Evolutionary conservation across 2,113 vertebrate species (phyloP).

Genomic region (Melanostigma gelatinosum): DNA sequence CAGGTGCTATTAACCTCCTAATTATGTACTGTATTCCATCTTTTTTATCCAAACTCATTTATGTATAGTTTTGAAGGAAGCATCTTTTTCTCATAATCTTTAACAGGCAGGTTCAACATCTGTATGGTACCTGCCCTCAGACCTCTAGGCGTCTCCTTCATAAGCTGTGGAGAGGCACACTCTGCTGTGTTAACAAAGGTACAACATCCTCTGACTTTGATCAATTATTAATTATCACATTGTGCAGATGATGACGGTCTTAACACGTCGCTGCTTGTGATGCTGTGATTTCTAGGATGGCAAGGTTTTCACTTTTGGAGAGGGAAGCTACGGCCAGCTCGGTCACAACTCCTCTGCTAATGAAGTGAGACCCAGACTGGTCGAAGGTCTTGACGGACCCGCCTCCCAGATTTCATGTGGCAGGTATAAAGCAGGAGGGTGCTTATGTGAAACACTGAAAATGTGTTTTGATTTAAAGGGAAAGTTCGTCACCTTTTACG

Average conservation of each 20-base stretch:
- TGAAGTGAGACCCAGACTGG: slow-evolving; percentile 89
- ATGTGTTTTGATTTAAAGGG: neutral
- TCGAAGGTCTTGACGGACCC: slow-evolving; percentile 88
- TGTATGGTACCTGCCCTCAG: slow-evolving; percentile 91
- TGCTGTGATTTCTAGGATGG: slow-evolving; percentile 82
- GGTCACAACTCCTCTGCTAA: slow-evolving; percentile 89
- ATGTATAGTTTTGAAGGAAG: neutral
- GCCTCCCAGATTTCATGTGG: slow-evolving; percentile 92
- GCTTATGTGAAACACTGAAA: neutral
- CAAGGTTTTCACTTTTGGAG: slow-evolving; percentile 95
- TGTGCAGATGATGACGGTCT: neutral
- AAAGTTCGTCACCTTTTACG: too few relatives aligned
- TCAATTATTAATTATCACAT: neutral
- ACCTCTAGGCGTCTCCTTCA: slow-evolving; percentile 88
- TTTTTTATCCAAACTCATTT: neutral
- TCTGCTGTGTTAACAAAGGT: slow-evolving; percentile 93
- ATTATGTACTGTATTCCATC: neutral
- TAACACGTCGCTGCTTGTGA: neutral
- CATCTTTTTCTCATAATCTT: neutral
- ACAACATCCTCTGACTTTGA: neutral
- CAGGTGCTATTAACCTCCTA: too few relatives aligned
- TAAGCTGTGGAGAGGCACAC: slow-evolving; percentile 94
- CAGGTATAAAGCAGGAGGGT: slow-evolving; percentile 79
- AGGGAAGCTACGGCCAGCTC: slow-evolving; percentile 91
- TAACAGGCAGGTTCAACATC: slow-evolving; percentile 91